These are phyloP conservation scores for Scopus umbretta DNA, from an alignment of 2,113 vertebrate genomes.

Conservation along the genomic window DNA sequence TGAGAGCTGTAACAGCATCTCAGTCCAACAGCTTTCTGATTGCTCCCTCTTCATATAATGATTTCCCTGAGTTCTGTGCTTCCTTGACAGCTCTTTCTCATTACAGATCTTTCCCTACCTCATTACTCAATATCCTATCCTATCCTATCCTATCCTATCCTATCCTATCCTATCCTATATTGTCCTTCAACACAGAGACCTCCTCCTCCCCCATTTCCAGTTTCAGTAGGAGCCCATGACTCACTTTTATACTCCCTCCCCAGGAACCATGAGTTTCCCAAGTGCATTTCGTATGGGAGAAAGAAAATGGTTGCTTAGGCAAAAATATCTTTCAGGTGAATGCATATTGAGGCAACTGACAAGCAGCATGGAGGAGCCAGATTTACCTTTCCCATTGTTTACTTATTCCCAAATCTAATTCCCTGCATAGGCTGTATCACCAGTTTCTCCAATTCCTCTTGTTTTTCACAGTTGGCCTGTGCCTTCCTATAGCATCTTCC, in stretches of 20 bases:
- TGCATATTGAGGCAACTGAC: not conserved
- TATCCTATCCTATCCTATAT: not conserved
- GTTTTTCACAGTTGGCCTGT: constrained; percentile 13
- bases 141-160: too few relatives aligned
- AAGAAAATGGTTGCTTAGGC: not conserved
- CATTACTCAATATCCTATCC: not conserved
- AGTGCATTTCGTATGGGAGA: constrained; percentile 23
- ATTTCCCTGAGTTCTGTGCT: not conserved
- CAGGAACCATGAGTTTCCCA: constrained; percentile 5
- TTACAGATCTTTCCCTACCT: not conserved
- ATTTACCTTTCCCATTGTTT: constrained; percentile 32
- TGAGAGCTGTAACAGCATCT: constrained; percentile 10
- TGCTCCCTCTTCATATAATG: not conserved
- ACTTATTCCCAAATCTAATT: constrained; percentile 34
- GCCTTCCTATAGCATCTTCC: constrained; percentile 1
- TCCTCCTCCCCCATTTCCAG: not conserved
- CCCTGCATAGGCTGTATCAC: not conserved
- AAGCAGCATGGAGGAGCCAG: not conserved
- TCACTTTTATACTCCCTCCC: constrained; percentile 10
- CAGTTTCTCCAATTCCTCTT: not conserved
- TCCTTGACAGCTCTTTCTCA: constrained; percentile 37
- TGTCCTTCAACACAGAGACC: not conserved
- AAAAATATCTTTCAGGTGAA: constrained; percentile 32
- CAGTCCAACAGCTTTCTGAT: not conserved
- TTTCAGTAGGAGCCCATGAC: not conserved